Evolutionary conservation across 37 sponge, comb jelly and placozoan species (phyloP), one percentile per base, ranked within the genome.

Genomic region (Ephydatia muelleri): DNA sequence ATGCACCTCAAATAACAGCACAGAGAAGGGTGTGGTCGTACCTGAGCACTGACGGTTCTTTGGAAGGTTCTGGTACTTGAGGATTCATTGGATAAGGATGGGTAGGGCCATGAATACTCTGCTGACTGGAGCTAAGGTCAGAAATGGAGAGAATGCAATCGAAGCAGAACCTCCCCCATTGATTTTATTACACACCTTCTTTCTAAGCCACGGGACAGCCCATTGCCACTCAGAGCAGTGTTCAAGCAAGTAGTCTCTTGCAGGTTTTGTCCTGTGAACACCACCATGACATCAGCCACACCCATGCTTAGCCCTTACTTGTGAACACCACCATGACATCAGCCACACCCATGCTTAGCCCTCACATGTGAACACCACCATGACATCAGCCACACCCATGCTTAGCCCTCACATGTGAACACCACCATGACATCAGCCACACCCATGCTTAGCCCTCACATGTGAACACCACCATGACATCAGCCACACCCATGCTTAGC

Each of bases 21-120:
- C 28, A 14, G 21, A 31, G 43, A 43, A 43, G 43, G 6, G 16
- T 1, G 57, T 13, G 16, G 22, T 1, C 39, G 0, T 68, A 97
- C 97, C 95, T 96, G 95, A 43, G 95, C 97, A 93, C 97, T 96
- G 31, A 86, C 70, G 3, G 97, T 96, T 67, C 99, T 78, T 85
- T 96, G 97, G 79, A 98, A 91, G 27, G 82, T 76, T 49, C 86
- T 91, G 70, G 86, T 85, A 34, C 68, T 38, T 21, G 95, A 83
- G 2, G 94, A 81, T 68, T 98, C 99, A 85, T 98, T 98, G 68
- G 97, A 96, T 38, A 86, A 64, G 36, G 85, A 80, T 35, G 83
- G 36, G 36, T 86, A 67, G 13, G 88, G 69, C 73, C 86, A 89
- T 1, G 90, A 74, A n/a, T 86, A 83, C 22, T 83, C 77, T 68